Conservation (phyloP, 1,140 invertebrate genomes). For the Aphis craccivora region DNA sequence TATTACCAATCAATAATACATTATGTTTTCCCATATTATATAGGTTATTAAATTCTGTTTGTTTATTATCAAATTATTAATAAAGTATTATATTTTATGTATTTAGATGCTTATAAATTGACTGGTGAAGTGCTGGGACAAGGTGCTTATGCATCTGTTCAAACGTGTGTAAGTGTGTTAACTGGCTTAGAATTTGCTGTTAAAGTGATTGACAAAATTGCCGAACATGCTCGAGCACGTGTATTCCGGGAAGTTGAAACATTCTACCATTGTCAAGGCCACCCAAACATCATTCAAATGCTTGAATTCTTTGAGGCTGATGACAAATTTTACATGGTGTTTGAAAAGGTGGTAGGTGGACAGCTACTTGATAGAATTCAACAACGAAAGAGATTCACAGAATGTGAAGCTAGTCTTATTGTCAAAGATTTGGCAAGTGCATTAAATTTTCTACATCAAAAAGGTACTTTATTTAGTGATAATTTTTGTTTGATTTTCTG, state of each 20-base stretch:
- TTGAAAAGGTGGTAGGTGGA: slow-evolving; percentile 96
- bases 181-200: slow-evolving; percentile 95
- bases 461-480: slow-evolving; percentile 70
- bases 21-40: neutral
- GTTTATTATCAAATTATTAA: neutral
- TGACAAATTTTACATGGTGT: slow-evolving; percentile 95
- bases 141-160: slow-evolving; percentile 95
- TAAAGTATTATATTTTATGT: slow-evolving; percentile 60
- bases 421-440: slow-evolving; percentile 93
- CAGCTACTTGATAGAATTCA: slow-evolving; percentile 91
- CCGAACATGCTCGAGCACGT: slow-evolving; percentile 86
- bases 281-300: slow-evolving; percentile 96
- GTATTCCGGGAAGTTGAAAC: slow-evolving; percentile 99
- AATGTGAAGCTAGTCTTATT: slow-evolving; percentile 92
- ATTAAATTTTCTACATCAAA: slow-evolving; percentile 91
- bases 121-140: slow-evolving; percentile 94
- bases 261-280: slow-evolving; percentile 96
- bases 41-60: neutral
- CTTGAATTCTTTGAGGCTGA: slow-evolving; percentile 98
- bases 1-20: neutral
- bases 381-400: slow-evolving; percentile 89
- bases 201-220: slow-evolving; percentile 96
- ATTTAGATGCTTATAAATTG: slow-evolving; percentile 90
- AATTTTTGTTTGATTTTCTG: neutral
- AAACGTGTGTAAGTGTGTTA: slow-evolving; percentile 89